These are phyloP conservation scores for Lagorchestes hirsutus DNA, from an alignment of 2,797 vertebrate species.

Conservation along the genomic window DNA sequence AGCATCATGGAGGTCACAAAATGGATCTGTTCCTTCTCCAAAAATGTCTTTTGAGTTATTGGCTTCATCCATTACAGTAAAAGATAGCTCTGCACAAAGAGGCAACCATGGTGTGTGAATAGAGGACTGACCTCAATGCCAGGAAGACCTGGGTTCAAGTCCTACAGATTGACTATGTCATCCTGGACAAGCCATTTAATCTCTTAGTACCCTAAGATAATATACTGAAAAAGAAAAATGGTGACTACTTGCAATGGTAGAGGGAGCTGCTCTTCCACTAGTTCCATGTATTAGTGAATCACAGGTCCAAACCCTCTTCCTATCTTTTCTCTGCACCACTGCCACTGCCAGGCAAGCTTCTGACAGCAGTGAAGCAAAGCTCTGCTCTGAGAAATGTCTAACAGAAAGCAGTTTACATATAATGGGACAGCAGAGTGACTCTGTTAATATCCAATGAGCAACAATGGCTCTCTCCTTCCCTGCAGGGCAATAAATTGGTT, in stretches of 20 bases:
- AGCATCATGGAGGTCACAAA: not conserved
- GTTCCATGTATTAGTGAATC: not conserved
- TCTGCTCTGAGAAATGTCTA: not conserved
- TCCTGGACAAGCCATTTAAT: not conserved
- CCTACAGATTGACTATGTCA: not conserved
- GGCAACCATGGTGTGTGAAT: not conserved
- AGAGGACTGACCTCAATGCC: not conserved
- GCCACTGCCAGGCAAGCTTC: not conserved
- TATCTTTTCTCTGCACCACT: not conserved
- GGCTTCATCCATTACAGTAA: not conserved
- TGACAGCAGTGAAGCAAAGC: not conserved
- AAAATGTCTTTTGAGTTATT: not conserved
- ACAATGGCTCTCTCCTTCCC: not conserved
- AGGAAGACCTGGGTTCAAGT: not conserved
- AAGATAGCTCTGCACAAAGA: not conserved
- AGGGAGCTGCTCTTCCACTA: not conserved
- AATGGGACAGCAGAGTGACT: not conserved
- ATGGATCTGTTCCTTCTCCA: not conserved
- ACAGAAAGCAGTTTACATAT: constrained; percentile 8
- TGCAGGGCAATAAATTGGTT: not conserved
- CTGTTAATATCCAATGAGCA: not conserved
- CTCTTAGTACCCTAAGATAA: not conserved
- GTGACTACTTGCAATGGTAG: not conserved
- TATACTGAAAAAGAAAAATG: not conserved
- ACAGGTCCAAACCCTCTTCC: not conserved